phyloP scores from a whole-genome alignment of 1,140 invertebrate genomes.

The Diploscapter pachys region DNA sequence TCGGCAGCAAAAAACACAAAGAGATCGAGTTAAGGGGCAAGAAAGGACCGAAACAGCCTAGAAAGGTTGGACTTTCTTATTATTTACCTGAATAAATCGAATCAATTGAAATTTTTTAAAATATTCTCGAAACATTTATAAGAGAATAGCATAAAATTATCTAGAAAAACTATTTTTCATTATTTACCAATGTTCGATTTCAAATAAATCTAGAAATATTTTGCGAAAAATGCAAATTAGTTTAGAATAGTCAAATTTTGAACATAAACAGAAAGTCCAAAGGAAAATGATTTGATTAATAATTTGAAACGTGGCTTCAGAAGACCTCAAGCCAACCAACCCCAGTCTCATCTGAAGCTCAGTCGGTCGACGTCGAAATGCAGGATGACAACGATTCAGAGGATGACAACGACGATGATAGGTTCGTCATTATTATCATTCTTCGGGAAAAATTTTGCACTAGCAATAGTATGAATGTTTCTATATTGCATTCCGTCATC shows the following conservation, averaged over 20 bases:
- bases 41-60: slow-evolving; percentile 34
- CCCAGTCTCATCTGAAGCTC: too few relatives aligned
- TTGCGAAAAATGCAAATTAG: too few relatives aligned
- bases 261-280: too few relatives aligned
- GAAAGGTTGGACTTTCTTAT: slow-evolving; percentile 29
- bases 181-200: too few relatives aligned
- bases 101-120: not conserved
- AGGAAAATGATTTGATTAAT: too few relatives aligned
- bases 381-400: not conserved
- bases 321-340: too few relatives aligned
- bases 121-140: not conserved
- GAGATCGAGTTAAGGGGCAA: slow-evolving; percentile 59
- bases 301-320: too few relatives aligned
- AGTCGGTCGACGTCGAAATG: not conserved
- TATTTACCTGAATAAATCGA: not conserved
- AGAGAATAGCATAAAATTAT: too few relatives aligned
- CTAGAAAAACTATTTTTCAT: too few relatives aligned
- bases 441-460: not conserved
- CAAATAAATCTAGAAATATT: too few relatives aligned
- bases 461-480: not conserved
- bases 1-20: slow-evolving; percentile 88
- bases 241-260: too few relatives aligned
- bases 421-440: slow-evolving; percentile 7
- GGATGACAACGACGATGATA: not conserved
- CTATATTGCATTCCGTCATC: too few relatives aligned